Evolutionary conservation across 2,797 vertebrate species (phyloP), one percentile per base, ranked within the genome.

Genomic region (Manis javanica): DNA sequence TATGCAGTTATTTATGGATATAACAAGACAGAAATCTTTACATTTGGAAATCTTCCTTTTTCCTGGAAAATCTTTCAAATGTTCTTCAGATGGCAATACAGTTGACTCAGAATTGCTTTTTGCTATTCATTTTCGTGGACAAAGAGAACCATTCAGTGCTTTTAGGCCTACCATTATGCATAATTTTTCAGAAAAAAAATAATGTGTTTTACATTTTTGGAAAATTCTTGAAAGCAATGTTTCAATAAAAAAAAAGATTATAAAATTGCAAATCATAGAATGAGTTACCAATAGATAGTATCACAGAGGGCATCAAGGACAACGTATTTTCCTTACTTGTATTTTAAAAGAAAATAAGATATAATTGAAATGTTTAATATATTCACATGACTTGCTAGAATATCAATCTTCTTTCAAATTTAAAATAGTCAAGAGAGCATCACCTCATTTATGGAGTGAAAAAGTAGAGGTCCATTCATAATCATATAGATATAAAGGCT

Each of bases 41-140:
- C 46, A 6, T 78, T 90, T 16, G 13, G 10, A 91, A 61, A 61
- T 83, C 8, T 87, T 78, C 46, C n/a, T 87, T 96, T 96, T 97
- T 84, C 34, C 75, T 86, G 96, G 89, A 95, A 79, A 68, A 79
- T 74, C 74, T 96, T 96, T 90, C 46, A 96, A 64, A 81, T 83
- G 55, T 81, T 75, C 90, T 97, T 68, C 51, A 94, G 78, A 66
- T 79, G 39, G 21, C 96, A 95, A 93, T 87, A 63, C 34, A 91
- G 19, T 96, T 96, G 42, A 87, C 42, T 96, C 82, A 96, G 85
- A 90, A 51, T 95, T 55, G 24, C 69, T 51, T 66, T 59, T 69
- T 78, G 59, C 42, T 87, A 31, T 88, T 95, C 46, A 49, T 37
- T 87, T 63, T 92, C 87, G 87, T 97, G 74, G 63, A 82, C 68